Conservation (phyloP, 2,113 vertebrate species). For the Oreotrochilus melanogaster region DNA sequence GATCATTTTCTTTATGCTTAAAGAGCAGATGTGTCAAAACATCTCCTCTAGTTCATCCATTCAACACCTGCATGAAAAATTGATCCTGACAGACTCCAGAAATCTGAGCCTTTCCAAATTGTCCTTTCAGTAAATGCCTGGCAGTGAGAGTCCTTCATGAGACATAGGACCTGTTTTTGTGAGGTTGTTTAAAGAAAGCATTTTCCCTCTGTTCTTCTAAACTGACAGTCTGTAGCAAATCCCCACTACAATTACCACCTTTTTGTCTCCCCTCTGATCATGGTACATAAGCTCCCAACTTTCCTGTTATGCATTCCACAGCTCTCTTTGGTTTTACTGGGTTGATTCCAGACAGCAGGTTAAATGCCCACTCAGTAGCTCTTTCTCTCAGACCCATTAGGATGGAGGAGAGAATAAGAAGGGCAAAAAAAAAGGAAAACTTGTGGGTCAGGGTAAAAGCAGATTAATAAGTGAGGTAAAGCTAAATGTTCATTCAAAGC, state of each 20-base stretch:
- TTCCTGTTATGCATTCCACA: neutral
- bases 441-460: no score
- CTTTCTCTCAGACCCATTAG: fast-evolving
- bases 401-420: neutral
- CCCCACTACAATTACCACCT: neutral
- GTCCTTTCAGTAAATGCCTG: neutral
- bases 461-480: no score
- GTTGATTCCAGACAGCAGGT: neutral
- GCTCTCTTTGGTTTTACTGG: neutral
- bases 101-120: neutral
- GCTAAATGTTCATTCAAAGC: no score
- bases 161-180: neutral
- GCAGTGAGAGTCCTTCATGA: neutral
- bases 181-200: neutral
- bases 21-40: neutral
- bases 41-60: neutral
- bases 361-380: fast-evolving
- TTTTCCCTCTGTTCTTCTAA: neutral
- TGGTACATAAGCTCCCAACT: neutral
- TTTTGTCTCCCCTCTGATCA: neutral
- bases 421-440: neutral
- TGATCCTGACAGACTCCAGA: neutral
- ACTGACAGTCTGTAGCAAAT: neutral
- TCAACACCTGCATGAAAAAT: neutral
- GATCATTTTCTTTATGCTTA: neutral